Evolutionary conservation across 2,113 vertebrate species (phyloP).

Genomic region (Coturnix japonica): DNA sequence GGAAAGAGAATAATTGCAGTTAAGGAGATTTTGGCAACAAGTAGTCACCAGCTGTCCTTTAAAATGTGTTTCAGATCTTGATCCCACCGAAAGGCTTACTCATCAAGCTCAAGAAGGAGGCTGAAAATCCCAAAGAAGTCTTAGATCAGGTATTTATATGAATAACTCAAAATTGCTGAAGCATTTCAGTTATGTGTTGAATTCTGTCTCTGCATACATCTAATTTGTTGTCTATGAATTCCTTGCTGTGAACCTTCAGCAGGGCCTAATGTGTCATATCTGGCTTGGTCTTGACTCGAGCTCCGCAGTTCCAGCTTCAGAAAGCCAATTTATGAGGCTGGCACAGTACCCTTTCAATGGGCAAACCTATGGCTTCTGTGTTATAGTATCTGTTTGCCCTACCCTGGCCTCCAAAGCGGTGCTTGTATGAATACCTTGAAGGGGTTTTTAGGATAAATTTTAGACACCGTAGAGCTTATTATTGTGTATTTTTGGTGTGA

Average conservation of each 20-base stretch:
- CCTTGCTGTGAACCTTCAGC: not conserved
- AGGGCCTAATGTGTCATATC: accelerated
- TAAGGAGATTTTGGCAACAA: not conserved
- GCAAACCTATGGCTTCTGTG: not conserved
- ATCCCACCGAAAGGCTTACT: constrained; percentile 96
- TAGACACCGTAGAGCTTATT: no score
- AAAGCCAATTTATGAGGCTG: not conserved
- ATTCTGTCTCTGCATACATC: not conserved
- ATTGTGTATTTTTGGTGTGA: not conserved
- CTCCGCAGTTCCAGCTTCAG: not conserved
- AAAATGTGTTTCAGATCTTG: constrained; percentile 83
- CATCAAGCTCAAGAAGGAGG: constrained; percentile 92
- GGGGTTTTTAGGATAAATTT: accelerated
- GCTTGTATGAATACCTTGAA: not conserved
- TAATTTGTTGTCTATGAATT: not conserved
- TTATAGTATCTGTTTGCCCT: not conserved
- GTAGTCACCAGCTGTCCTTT: not conserved
- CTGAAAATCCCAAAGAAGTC: constrained; percentile 94
- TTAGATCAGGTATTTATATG: constrained; percentile 90
- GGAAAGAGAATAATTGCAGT: not conserved
- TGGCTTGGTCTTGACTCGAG: not conserved
- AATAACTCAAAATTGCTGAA: not conserved
- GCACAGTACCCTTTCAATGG: not conserved
- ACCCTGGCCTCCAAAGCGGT: not conserved
- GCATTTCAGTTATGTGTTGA: accelerated